These are phyloP conservation scores for Agrochola lychnidis DNA, from an alignment of 2,888 invertebrate genomes.

Conservation along the genomic window DNA sequence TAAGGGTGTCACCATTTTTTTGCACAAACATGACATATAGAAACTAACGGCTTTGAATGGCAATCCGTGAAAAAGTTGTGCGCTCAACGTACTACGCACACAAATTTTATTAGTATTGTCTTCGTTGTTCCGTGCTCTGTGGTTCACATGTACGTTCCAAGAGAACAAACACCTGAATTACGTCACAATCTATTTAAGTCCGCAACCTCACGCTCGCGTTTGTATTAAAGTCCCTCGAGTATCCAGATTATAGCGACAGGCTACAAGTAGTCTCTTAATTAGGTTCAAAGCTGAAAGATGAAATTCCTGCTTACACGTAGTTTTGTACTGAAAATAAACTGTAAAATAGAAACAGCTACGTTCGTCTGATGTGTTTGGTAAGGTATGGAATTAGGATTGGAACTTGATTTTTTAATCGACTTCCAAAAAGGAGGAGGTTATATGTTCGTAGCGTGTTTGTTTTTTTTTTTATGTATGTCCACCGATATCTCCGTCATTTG, in stretches of 20 bases:
- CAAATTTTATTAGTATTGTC: background rate
- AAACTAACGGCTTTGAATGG: background rate
- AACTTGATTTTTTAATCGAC: too few species aligned
- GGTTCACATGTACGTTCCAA: background rate
- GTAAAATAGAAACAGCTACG: background rate
- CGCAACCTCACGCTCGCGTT: constrained; percentile 15
- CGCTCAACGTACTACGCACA: too few species aligned
- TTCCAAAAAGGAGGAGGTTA: too few species aligned
- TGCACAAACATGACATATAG: background rate
- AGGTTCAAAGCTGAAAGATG: constrained; percentile 8
- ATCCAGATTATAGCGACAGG: constrained; percentile 22
- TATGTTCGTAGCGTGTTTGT: too few species aligned
- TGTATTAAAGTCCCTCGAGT: constrained; percentile 28
- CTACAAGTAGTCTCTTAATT: constrained; percentile 37
- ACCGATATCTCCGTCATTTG: too few species aligned
- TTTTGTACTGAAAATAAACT: constrained; percentile 17
- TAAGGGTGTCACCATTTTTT: too few species aligned
- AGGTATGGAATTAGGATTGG: background rate
- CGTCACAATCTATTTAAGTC: constrained; percentile 30
- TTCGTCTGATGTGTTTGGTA: background rate
- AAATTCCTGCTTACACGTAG: constrained; percentile 15
- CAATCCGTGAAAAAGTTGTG: background rate
- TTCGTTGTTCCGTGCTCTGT: background rate
- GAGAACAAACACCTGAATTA: constrained; percentile 7
- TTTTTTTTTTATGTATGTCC: too few species aligned